These are phyloP conservation scores for Pelecanoides urinatrix DNA, from an alignment of 2,113 vertebrate species.

Conservation along the genomic window DNA sequence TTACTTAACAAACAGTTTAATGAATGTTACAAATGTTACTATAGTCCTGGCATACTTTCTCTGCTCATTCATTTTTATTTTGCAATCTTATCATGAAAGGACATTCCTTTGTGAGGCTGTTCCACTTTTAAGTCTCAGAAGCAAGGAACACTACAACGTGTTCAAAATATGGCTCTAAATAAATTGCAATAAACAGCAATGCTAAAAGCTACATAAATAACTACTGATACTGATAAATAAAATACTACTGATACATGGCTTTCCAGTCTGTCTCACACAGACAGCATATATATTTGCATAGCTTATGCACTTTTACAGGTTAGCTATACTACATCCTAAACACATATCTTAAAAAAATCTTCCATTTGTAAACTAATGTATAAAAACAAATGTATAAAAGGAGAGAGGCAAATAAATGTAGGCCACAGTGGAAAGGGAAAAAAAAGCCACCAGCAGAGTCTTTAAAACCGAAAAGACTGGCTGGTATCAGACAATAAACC, in stretches of 20 bases:
- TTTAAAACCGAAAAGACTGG: neutral
- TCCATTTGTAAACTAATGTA: neutral
- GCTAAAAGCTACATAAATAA: neutral
- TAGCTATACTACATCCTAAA: neutral
- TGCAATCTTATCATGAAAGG: neutral
- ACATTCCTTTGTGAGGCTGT: neutral
- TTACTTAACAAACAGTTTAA: conserved; percentile 78
- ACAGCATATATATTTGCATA: neutral
- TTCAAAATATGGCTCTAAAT: neutral
- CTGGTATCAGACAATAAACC: neutral
- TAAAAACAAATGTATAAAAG: neutral
- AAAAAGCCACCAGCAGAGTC: neutral
- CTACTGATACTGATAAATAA: too few species aligned
- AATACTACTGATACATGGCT: neutral
- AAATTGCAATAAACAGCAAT: neutral
- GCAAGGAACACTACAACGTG: neutral
- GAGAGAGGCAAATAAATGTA: conserved; percentile 17
- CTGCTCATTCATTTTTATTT: conserved; percentile 23
- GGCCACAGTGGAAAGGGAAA: neutral
- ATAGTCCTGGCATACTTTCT: conserved; percentile 22
- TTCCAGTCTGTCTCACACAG: neutral
- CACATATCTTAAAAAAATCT: neutral
- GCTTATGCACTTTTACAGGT: conserved; percentile 7
- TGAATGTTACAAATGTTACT: conserved; percentile 63
- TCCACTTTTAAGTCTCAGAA: neutral